These are phyloP conservation scores for Nesogale talazaci DNA, from an alignment of 2,113 vertebrate species.

Conservation along the genomic window DNA sequence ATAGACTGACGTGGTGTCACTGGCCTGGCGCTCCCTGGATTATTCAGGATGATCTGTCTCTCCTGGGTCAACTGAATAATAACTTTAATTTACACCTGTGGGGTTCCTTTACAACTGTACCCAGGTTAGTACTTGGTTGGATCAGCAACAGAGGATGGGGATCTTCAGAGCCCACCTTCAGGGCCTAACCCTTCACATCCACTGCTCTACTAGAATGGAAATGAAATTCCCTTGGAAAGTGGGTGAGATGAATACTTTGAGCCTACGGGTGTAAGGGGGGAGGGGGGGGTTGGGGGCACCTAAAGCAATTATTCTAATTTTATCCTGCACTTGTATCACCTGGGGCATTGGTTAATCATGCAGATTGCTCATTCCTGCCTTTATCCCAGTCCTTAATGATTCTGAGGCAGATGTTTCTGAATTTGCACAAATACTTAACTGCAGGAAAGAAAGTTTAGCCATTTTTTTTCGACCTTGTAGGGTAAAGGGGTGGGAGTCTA, in stretches of 20 bases:
- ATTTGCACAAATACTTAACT: not conserved
- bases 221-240: not conserved
- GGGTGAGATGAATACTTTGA: not conserved
- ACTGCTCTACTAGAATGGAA: not conserved
- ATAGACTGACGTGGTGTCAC: not conserved
- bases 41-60: not conserved
- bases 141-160: not conserved
- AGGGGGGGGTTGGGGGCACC: not conserved
- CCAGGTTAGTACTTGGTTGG: not conserved
- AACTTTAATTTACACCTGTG: not conserved
- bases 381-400: not conserved
- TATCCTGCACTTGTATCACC: not conserved
- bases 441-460: not conserved
- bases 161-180: not conserved
- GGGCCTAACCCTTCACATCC: not conserved
- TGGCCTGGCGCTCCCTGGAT: not conserved
- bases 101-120: not conserved
- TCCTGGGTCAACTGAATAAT: not conserved
- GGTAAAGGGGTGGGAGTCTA: not conserved
- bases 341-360: not conserved
- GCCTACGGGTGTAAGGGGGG: not conserved
- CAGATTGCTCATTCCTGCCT: not conserved
- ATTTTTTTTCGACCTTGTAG: not conserved
- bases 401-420: not conserved
- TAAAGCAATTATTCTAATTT: not conserved